Evolutionary conservation across 2,888 invertebrate species (phyloP).

Genomic region (Plusia festucae): DNA sequence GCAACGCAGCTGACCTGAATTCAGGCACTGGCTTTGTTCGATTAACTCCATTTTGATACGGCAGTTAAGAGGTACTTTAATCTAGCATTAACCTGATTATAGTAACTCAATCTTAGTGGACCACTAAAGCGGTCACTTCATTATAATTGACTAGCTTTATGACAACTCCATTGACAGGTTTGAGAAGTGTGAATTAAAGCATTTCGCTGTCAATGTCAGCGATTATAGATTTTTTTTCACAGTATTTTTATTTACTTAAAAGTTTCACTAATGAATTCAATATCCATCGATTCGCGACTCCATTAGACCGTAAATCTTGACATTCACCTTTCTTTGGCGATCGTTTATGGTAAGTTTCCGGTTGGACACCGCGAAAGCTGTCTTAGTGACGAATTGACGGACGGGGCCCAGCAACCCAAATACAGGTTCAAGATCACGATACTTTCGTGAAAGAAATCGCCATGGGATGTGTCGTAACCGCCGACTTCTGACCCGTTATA

Average conservation of each 20-base stretch:
- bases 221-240: slow-evolving; percentile 11
- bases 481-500: slow-evolving; percentile 75
- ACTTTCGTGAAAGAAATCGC: slow-evolving; percentile 79
- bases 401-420: slow-evolving; percentile 53
- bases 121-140: slow-evolving; percentile 10
- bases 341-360: slow-evolving; percentile 76
- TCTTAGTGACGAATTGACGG: slow-evolving; percentile 53
- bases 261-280: slow-evolving; percentile 60
- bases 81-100: slow-evolving; percentile 22
- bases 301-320: slow-evolving; percentile 74
- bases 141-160: slow-evolving; percentile 12
- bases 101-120: slow-evolving; percentile 6
- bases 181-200: slow-evolving; percentile 22
- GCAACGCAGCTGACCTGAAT: slow-evolving; percentile 44
- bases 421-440: slow-evolving; percentile 79
- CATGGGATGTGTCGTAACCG: slow-evolving; percentile 68
- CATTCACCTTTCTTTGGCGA: slow-evolving; percentile 82
- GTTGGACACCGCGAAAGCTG: slow-evolving; percentile 79
- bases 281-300: slow-evolving; percentile 52
- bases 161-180: slow-evolving; percentile 25
- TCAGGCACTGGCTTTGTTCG: slow-evolving; percentile 19
- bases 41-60: slow-evolving; percentile 34
- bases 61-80: slow-evolving; percentile 20
- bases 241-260: slow-evolving; percentile 52
- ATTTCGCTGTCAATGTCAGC: slow-evolving; percentile 8